Conservation (phyloP, 2,888 invertebrate species). For the Macropis europaea region DNA sequence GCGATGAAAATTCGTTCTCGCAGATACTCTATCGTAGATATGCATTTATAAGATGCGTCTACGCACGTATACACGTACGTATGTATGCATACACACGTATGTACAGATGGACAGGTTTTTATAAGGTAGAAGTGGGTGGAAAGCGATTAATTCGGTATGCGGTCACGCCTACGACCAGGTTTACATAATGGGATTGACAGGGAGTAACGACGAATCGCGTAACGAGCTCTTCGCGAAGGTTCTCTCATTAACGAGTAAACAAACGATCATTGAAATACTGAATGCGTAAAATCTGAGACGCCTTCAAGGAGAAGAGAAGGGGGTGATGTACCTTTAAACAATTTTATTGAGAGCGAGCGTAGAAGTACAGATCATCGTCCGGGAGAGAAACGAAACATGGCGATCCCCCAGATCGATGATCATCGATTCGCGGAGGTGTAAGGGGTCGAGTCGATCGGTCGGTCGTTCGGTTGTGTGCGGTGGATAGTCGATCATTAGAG, state of each 20-base stretch:
- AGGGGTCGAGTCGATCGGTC: conserved; percentile 15
- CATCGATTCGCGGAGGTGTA: too few species aligned
- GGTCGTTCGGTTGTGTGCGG: background rate
- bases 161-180: conserved; percentile 21
- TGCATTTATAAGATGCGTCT: background rate
- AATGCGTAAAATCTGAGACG: background rate
- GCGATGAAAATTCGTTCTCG: too few species aligned
- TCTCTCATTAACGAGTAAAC: conserved; percentile 28
- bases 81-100: background rate
- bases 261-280: background rate
- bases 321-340: conserved; percentile 41
- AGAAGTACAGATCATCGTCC: conserved; percentile 22
- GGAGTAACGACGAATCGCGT: conserved; percentile 42
- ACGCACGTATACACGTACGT: background rate
- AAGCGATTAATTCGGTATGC: conserved; percentile 37
- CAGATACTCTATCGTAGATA: too few species aligned
- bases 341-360: conserved; percentile 50
- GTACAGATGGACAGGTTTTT: background rate
- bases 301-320: too few species aligned
- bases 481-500: conserved; percentile 5
- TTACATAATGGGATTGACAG: conserved; percentile 44
- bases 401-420: too few species aligned
- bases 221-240: conserved; percentile 22
- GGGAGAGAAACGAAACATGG: conserved; percentile 5
- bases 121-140: conserved; percentile 14